These are phyloP conservation scores for Vireo altiloquus DNA, from an alignment of 2,113 vertebrate species.

Conservation along the genomic window DNA sequence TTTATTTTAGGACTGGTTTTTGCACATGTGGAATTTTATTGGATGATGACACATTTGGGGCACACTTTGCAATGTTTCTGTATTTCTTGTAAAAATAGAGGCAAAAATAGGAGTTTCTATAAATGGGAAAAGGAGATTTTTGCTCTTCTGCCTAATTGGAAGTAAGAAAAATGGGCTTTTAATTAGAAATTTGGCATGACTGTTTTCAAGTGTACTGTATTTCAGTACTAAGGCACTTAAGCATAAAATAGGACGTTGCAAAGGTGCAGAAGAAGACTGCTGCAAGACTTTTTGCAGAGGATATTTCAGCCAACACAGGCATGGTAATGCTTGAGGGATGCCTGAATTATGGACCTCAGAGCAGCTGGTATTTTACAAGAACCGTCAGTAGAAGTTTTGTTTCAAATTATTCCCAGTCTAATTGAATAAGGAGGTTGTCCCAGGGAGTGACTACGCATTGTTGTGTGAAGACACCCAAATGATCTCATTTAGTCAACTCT, in stretches of 20 bases:
- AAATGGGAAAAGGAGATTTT: background rate
- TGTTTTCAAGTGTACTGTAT: background rate
- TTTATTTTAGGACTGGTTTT: background rate
- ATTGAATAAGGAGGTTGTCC: background rate
- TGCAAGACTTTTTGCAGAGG: background rate
- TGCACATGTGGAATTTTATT: background rate
- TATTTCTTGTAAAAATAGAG: background rate
- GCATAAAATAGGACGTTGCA: background rate
- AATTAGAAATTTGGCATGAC: background rate
- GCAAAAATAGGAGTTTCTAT: background rate
- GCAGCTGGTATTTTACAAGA: background rate
- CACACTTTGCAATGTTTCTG: background rate
- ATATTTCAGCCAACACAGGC: background rate
- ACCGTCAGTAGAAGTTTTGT: background rate
- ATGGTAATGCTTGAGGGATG: background rate
- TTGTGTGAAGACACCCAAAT: background rate
- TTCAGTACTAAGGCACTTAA: background rate
- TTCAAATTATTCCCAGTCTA: background rate
- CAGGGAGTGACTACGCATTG: fast-evolving
- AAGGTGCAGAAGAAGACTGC: background rate
- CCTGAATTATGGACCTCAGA: background rate
- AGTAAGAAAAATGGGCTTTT: background rate
- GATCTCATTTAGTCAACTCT: background rate
- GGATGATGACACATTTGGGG: slow-evolving; percentile 1
- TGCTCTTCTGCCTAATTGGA: background rate